Conservation (phyloP, 2,888 invertebrate species). For the Nomada lathburiana region DNA sequence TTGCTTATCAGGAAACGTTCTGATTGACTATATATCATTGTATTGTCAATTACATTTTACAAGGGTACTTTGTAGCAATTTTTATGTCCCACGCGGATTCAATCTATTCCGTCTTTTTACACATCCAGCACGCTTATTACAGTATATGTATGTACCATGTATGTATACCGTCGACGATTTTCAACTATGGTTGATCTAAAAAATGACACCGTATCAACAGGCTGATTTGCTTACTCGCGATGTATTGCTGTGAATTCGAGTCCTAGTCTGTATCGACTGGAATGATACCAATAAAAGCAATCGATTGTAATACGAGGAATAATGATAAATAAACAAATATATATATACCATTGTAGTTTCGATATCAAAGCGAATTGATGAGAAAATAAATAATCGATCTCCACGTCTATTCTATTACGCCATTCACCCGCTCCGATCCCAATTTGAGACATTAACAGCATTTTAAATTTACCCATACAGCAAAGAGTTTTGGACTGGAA, state of each 20-base stretch:
- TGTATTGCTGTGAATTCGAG: conserved; percentile 38
- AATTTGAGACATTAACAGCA: too few relatives aligned
- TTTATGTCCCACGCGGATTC: conserved; percentile 47
- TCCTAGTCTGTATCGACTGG: conserved; percentile 26
- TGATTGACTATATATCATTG: conserved; percentile 42
- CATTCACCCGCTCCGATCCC: too few relatives aligned
- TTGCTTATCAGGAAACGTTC: conserved; percentile 10
- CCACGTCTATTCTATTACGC: background rate
- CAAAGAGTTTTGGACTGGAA: too few relatives aligned
- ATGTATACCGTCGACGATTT: conserved; percentile 21
- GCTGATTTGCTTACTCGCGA: conserved; percentile 45
- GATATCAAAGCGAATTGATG: conserved; percentile 23
- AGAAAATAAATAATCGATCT: conserved; percentile 25
- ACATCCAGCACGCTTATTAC: conserved; percentile 49
- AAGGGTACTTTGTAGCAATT: conserved; percentile 52
- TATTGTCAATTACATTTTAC: conserved; percentile 59
- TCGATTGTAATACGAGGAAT: conserved; percentile 26
- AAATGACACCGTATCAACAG: conserved; percentile 15
- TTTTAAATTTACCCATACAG: too few relatives aligned
- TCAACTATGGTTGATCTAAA: conserved; percentile 13
- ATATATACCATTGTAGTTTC: conserved; percentile 22
- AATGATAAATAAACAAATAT: conserved; percentile 8
- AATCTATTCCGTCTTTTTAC: conserved; percentile 59
- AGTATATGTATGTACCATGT: conserved; percentile 1
- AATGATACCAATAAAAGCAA: conserved; percentile 21